phyloP scores from a whole-genome alignment of 2,888 invertebrate genomes.

The Microplitis manilae region DNA sequence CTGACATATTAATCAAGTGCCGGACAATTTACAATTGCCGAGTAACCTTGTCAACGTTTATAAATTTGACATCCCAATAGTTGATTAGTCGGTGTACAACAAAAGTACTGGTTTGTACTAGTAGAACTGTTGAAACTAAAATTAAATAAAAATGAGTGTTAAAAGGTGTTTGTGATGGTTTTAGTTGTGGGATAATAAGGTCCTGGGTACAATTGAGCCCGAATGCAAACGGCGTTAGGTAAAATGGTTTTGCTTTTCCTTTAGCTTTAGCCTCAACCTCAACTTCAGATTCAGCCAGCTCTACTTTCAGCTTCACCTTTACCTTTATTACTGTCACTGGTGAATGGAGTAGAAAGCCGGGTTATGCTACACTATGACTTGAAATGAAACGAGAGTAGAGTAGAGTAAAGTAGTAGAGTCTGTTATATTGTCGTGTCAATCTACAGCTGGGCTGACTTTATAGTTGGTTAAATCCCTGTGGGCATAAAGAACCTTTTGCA shows the following conservation, averaged over 20 bases:
- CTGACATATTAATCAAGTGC: too few species aligned
- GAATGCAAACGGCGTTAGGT: slow-evolving; percentile 37
- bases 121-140: not conserved
- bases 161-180: not conserved
- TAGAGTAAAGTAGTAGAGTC: not conserved
- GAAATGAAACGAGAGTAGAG: not conserved
- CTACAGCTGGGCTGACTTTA: slow-evolving; percentile 17
- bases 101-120: not conserved
- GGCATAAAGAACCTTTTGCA: slow-evolving; percentile 9
- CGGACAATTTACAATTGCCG: too few species aligned
- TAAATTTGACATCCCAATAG: too few species aligned
- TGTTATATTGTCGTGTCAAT: not conserved
- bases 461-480: slow-evolving; percentile 21
- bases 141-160: not conserved
- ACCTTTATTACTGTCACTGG: not conserved
- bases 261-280: not conserved
- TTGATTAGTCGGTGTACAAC: too few species aligned
- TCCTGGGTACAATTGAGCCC: slow-evolving; percentile 39
- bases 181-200: slow-evolving; percentile 37
- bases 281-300: not conserved
- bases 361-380: not conserved
- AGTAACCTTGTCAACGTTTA: too few species aligned
- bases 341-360: not conserved
- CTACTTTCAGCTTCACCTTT: not conserved
- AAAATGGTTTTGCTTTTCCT: slow-evolving; percentile 36